Conservation (phyloP, 2,113 vertebrate genomes). For the Platichthys flesus region DNA sequence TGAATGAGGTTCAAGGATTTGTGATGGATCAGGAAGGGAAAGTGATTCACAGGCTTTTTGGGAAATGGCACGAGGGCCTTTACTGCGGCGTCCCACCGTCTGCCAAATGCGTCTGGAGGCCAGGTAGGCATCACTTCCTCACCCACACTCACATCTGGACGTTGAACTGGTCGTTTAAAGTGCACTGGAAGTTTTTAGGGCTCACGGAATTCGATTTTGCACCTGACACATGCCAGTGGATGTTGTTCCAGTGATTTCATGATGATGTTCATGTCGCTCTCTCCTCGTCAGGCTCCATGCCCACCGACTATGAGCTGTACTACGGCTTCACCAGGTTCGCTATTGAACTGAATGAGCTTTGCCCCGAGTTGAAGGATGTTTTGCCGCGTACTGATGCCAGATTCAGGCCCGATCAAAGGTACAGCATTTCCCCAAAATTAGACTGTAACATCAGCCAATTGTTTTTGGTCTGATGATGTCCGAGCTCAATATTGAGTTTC, state of each 20-base stretch:
- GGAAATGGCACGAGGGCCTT: constrained; percentile 98
- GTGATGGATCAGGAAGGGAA: constrained; percentile 98
- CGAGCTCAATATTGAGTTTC: neutral
- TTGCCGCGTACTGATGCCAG: constrained; percentile 94
- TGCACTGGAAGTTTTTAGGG: too few species aligned
- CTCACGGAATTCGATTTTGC: too few species aligned
- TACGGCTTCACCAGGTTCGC: constrained; percentile 99
- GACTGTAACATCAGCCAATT: neutral
- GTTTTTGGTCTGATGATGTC: neutral
- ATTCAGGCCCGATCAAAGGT: constrained; percentile 98
- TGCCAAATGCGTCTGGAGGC: constrained; percentile 97
- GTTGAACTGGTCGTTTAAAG: too few species aligned
- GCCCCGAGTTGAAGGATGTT: constrained; percentile 93
- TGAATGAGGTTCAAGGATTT: constrained; percentile 96
- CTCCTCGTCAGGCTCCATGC: constrained; percentile 90
- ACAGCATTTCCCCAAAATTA: constrained; percentile 34
- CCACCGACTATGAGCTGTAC: constrained; percentile 96
- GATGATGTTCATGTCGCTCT: constrained; percentile 1
- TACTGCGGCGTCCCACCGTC: constrained; percentile 96
- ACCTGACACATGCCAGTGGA: too few species aligned
- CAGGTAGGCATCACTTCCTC: constrained; percentile 83
- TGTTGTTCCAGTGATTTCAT: neutral
- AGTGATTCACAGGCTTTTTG: constrained; percentile 95
- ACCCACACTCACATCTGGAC: neutral
- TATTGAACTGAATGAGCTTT: constrained; percentile 97